Conservation (phyloP, 2,113 vertebrate genomes). For the Etheostoma cragini region DNA sequence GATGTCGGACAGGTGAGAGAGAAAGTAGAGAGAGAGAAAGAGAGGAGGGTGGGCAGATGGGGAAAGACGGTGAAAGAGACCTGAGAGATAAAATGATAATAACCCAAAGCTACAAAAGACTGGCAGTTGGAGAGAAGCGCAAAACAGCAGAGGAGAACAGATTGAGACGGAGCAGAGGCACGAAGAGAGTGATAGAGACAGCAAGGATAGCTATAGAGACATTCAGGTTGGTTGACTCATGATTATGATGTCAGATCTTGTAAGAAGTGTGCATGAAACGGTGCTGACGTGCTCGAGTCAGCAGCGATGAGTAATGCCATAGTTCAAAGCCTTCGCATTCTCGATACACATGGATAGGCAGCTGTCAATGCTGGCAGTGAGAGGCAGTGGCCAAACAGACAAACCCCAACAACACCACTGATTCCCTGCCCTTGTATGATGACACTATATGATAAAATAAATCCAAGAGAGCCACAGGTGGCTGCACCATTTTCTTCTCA, state of each 20-base stretch:
- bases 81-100: conserved; percentile 58
- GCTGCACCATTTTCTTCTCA: conserved; percentile 10
- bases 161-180: conserved; percentile 39
- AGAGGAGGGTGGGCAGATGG: background rate
- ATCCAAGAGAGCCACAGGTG: conserved; percentile 44
- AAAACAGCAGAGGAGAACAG: conserved; percentile 48
- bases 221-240: conserved; percentile 68
- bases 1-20: conserved; percentile 14
- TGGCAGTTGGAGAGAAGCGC: conserved; percentile 57
- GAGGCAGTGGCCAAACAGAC: background rate
- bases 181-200: conserved; percentile 32
- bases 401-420: conserved; percentile 3
- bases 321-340: conserved; percentile 42
- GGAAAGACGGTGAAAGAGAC: background rate
- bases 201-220: conserved; percentile 56
- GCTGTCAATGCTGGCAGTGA: conserved; percentile 26
- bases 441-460: conserved; percentile 3
- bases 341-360: conserved; percentile 31
- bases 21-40: background rate
- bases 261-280: conserved; percentile 54
- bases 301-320: conserved; percentile 61
- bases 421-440: conserved; percentile 20
- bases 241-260: conserved; percentile 64
- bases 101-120: conserved; percentile 63
- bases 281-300: conserved; percentile 55